Evolutionary conservation across 2,888 invertebrate species (phyloP).

Genomic region (Eilema depressum): DNA sequence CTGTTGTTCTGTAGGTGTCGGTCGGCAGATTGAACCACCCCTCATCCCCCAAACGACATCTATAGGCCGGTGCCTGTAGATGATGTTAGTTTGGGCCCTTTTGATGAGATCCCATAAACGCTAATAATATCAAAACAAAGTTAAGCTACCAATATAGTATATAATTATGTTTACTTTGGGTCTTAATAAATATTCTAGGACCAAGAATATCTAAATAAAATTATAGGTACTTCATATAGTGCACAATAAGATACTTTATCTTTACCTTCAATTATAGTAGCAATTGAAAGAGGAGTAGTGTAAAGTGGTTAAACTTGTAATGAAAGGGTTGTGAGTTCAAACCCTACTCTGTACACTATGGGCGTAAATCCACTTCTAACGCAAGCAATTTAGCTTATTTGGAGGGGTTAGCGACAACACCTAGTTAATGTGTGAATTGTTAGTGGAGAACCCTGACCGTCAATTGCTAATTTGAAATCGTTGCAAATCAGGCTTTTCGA

Average conservation of each 20-base stretch:
- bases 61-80: too few species aligned
- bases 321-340: not conserved
- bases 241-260: not conserved
- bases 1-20: too few species aligned
- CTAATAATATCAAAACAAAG: too few species aligned
- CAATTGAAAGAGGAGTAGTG: not conserved
- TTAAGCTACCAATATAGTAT: too few species aligned
- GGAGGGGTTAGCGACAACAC: not conserved
- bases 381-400: not conserved
- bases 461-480: not conserved
- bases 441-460: not conserved
- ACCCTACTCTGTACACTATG: not conserved
- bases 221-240: not conserved
- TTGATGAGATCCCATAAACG: too few species aligned
- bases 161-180: too few species aligned
- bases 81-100: too few species aligned
- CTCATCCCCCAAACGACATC: too few species aligned
- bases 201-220: too few species aligned
- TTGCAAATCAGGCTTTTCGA: not conserved
- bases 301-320: not conserved
- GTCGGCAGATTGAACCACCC: too few species aligned
- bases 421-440: slow-evolving; percentile 3
- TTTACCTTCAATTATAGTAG: not conserved
- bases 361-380: not conserved
- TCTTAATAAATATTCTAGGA: too few species aligned